Evolutionary conservation across 2,888 invertebrate genomes (phyloP).

Genomic region (Augochlorella aurata): DNA sequence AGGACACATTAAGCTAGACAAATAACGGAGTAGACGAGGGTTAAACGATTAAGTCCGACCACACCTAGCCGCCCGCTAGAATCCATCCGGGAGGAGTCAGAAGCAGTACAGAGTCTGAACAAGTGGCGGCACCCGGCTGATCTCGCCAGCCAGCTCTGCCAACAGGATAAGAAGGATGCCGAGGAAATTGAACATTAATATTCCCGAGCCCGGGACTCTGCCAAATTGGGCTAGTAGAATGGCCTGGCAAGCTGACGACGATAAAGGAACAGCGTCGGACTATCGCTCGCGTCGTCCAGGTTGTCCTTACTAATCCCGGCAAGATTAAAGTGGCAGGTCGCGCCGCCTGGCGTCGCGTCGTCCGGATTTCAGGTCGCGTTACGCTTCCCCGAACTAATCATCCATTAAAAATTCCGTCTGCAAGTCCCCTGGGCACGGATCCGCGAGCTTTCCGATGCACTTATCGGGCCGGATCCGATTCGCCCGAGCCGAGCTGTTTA

Average conservation of each 20-base stretch:
- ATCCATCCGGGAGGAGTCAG: background rate
- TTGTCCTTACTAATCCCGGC: background rate
- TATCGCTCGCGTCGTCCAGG: background rate
- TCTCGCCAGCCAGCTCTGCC: conserved; percentile 2
- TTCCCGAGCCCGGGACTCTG: conserved; percentile 8
- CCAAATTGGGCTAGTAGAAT: conserved; percentile 17
- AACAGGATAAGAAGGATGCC: conserved; percentile 1
- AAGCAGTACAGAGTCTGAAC: background rate
- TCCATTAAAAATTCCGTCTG: conserved; percentile 7
- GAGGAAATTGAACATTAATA: conserved; percentile 24
- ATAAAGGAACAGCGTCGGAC: background rate
- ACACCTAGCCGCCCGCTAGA: background rate
- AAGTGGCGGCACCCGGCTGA: background rate
- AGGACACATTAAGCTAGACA: too few relatives aligned
- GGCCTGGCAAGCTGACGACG: conserved; percentile 13
- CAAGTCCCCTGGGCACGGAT: background rate
- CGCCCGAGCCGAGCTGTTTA: conserved; percentile 35
- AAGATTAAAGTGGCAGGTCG: conserved; percentile 7
- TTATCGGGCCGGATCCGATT: conserved; percentile 43
- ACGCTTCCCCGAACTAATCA: background rate
- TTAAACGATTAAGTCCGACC: too few relatives aligned
- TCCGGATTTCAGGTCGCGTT: too few relatives aligned
- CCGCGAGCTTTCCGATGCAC: conserved; percentile 40
- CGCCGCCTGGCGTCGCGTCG: too few relatives aligned
- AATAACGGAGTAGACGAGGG: too few relatives aligned